Percentiles rank a stretch among this genome's conserved stretches.
These are phyloP conservation scores for Limnodromus scolopaceus DNA, from an alignment of 2,797 vertebrate genomes.

Conservation along the genomic window DNA sequence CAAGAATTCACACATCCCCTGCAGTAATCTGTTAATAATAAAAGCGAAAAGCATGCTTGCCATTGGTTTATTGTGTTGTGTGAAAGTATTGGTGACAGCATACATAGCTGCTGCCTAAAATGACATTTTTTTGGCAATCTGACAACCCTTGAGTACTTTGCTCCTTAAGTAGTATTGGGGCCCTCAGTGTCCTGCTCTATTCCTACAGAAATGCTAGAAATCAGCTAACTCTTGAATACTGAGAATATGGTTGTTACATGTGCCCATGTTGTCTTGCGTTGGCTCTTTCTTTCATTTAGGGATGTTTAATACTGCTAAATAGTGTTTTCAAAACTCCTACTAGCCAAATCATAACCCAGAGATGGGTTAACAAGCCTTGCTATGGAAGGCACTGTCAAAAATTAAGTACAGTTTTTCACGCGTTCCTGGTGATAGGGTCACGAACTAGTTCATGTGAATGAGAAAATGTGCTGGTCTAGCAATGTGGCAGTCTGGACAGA, in stretches of 20 bases:
- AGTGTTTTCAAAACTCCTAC: background rate
- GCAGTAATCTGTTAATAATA: slow-evolving; percentile 51
- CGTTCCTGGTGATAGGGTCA: background rate
- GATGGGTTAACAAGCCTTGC: background rate
- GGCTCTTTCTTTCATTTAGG: background rate
- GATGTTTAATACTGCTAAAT: slow-evolving; percentile 8
- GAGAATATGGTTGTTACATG: background rate
- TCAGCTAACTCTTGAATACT: background rate
- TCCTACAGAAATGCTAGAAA: slow-evolving; percentile 25
- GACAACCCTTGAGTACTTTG: slow-evolving; percentile 47
- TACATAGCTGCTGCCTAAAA: slow-evolving; percentile 44
- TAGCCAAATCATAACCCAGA: background rate
- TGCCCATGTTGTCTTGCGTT: background rate
- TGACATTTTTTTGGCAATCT: slow-evolving; percentile 30
- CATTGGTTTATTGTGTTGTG: slow-evolving; percentile 9
- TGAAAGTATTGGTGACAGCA: slow-evolving; percentile 43
- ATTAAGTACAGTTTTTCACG: background rate
- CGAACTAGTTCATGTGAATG: background rate
- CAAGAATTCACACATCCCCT: background rate
- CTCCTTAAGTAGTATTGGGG: slow-evolving; percentile 27
- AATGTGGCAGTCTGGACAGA: background rate
- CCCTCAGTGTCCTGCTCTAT: background rate
- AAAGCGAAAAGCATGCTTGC: background rate
- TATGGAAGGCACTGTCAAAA: background rate
- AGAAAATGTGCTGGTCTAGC: background rate